A percentile compares a stretch with the other conserved stretches of the same genome.
Conservation (phyloP, 1,140 invertebrate species). For the Thaumetopoea pityocampa region DNA sequence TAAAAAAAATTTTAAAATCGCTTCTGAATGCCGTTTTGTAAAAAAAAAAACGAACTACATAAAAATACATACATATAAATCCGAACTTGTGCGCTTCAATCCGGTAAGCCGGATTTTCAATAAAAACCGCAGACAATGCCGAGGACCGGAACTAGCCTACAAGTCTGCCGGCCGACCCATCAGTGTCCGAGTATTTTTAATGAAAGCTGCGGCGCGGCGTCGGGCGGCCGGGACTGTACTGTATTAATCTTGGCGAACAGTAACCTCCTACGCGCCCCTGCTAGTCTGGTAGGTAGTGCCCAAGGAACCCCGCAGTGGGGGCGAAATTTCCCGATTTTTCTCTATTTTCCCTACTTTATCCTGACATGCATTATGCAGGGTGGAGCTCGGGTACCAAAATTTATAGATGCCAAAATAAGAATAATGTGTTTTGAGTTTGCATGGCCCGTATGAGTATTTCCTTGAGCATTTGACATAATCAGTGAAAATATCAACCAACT, state of each 20-base stretch:
- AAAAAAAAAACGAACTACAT: no score
- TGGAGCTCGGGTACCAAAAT: constrained; percentile 37
- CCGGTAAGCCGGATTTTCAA: constrained; percentile 3
- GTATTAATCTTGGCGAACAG: constrained; percentile 70
- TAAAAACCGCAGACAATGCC: constrained; percentile 15
- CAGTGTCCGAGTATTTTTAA: constrained; percentile 63
- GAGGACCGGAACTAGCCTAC: constrained; percentile 9
- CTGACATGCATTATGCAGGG: constrained; percentile 62
- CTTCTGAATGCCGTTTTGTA: no score
- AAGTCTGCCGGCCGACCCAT: constrained; percentile 37
- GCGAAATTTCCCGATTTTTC: constrained; percentile 57
- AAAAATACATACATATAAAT: no score
- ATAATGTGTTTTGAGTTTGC: constrained; percentile 24
- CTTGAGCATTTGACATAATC: constrained; percentile 7
- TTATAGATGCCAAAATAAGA: constrained; percentile 58
- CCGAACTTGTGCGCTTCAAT: no score
- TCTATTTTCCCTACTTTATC: constrained; percentile 58
- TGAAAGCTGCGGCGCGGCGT: constrained; percentile 66
- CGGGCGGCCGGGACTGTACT: constrained; percentile 54
- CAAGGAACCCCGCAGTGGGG: constrained; percentile 53
- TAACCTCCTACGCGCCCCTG: constrained; percentile 58
- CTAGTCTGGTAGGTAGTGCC: constrained; percentile 59
- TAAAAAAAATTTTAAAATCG: no score
- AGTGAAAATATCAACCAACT: constrained; percentile 3
- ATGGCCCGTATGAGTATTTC: constrained; percentile 7